Evolutionary conservation across 1,140 invertebrate species (phyloP).

Genomic region (Oryzaephilus surinamensis): DNA sequence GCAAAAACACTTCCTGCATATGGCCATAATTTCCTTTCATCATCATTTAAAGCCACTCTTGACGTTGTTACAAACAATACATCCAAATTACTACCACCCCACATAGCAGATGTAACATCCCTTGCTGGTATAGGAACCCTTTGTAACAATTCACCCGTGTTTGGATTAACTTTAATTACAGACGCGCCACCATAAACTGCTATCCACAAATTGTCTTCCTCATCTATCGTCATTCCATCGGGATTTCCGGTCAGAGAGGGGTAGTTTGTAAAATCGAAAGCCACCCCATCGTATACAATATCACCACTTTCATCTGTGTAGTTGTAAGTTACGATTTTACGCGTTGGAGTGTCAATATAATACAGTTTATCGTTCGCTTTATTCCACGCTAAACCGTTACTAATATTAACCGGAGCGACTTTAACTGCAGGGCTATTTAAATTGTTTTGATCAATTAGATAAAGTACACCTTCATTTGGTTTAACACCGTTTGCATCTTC

Average conservation of each 20-base stretch:
- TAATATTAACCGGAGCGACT: slow-evolving; percentile 47
- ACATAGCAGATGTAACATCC: slow-evolving; percentile 68
- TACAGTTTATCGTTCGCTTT: slow-evolving; percentile 55
- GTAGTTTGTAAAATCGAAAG: slow-evolving; percentile 33
- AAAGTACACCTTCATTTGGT: slow-evolving; percentile 46
- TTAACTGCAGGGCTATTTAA: slow-evolving; percentile 29
- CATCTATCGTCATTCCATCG: slow-evolving; percentile 64
- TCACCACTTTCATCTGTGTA: slow-evolving; percentile 55
- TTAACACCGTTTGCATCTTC: slow-evolving; percentile 41
- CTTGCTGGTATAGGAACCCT: slow-evolving; percentile 48
- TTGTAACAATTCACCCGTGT: slow-evolving; percentile 38
- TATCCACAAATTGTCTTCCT: slow-evolving; percentile 54
- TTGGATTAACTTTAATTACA: slow-evolving; percentile 45
- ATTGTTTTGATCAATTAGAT: slow-evolving; percentile 39
- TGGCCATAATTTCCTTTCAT: slow-evolving; percentile 45
- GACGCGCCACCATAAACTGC: slow-evolving; percentile 43
- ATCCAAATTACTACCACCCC: slow-evolving; percentile 65
- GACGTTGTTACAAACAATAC: slow-evolving; percentile 68
- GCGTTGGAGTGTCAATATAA: slow-evolving; percentile 61
- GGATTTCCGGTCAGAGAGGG: slow-evolving; percentile 41
- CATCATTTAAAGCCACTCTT: slow-evolving; percentile 34
- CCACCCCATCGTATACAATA: slow-evolving; percentile 38
- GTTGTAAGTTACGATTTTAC: slow-evolving; percentile 58
- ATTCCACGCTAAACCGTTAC: slow-evolving; percentile 74
- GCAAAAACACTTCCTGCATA: slow-evolving; percentile 61